These are phyloP conservation scores for Hydropsyche betteni DNA, from an alignment of 2,888 invertebrate species.

Conservation along the genomic window DNA sequence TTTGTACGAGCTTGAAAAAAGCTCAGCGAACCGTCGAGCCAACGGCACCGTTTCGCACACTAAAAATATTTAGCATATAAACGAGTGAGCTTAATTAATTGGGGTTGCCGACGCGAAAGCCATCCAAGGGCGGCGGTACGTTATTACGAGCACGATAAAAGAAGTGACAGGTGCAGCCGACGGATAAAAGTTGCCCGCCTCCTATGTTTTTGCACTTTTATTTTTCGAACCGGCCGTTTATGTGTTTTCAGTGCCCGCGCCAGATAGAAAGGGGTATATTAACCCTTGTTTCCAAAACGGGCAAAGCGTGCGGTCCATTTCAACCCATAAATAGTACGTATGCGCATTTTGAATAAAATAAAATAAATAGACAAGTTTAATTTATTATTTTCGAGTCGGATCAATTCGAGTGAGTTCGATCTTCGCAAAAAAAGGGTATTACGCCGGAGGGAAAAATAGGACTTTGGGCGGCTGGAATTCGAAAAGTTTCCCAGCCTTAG, in stretches of 20 bases:
- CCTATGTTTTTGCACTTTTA: neutral
- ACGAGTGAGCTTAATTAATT: slow-evolving; percentile 37
- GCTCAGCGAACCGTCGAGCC: neutral
- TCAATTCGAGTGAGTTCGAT: slow-evolving; percentile 3
- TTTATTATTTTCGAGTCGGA: no score
- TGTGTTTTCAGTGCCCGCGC: no score
- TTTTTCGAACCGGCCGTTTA: no score
- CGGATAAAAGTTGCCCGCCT: slow-evolving; percentile 19
- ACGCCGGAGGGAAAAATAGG: neutral
- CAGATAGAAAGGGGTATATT: no score
- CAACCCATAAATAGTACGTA: no score
- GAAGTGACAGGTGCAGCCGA: slow-evolving; percentile 36
- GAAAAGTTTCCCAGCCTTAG: slow-evolving; percentile 15
- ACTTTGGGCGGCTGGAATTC: slow-evolving; percentile 5
- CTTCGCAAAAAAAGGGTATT: neutral
- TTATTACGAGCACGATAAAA: slow-evolving; percentile 34
- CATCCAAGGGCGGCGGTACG: slow-evolving; percentile 8
- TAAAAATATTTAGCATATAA: slow-evolving; percentile 35
- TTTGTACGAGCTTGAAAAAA: slow-evolving; percentile 37
- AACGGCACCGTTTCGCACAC: neutral
- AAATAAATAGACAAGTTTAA: no score
- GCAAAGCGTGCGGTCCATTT: no score
- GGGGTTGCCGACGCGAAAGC: slow-evolving; percentile 35
- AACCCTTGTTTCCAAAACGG: no score
- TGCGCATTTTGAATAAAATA: no score